phyloP scores from a whole-genome alignment of 2,888 invertebrate species.

The Calameuta filiformis region DNA sequence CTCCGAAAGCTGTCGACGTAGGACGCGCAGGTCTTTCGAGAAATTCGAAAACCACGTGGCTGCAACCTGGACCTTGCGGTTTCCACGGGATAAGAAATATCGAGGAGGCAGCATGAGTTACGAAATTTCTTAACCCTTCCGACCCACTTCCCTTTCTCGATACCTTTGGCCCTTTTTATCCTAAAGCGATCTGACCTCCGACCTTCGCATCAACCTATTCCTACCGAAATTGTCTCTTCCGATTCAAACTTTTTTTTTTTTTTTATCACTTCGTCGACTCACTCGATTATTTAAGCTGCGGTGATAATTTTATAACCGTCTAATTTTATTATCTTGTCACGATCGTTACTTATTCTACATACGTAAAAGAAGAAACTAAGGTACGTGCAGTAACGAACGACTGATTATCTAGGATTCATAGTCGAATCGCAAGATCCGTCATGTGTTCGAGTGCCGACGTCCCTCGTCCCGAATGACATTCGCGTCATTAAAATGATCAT shows the following conservation, averaged over 20 bases:
- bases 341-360: background rate
- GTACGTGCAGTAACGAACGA: background rate
- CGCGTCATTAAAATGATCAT: background rate
- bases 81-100: background rate
- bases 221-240: background rate
- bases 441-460: background rate
- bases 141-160: too few relatives aligned
- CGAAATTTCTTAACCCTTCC: background rate
- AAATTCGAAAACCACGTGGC: slow-evolving; percentile 6
- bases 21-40: slow-evolving; percentile 4
- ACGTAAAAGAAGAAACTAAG: background rate
- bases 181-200: background rate
- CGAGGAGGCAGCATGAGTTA: background rate
- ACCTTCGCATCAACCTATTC: background rate
- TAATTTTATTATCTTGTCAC: background rate
- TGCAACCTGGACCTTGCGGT: background rate
- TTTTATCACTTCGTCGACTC: background rate
- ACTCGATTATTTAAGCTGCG: background rate
- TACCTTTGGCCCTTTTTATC: too few relatives aligned
- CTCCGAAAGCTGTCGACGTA: background rate
- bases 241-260: background rate
- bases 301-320: background rate
- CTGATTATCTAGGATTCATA: slow-evolving; percentile 3
- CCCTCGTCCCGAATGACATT: background rate
- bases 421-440: slow-evolving; percentile 25